Evolutionary conservation across 2,797 vertebrate genomes (phyloP).

Genomic region (Muscicapa striata): DNA sequence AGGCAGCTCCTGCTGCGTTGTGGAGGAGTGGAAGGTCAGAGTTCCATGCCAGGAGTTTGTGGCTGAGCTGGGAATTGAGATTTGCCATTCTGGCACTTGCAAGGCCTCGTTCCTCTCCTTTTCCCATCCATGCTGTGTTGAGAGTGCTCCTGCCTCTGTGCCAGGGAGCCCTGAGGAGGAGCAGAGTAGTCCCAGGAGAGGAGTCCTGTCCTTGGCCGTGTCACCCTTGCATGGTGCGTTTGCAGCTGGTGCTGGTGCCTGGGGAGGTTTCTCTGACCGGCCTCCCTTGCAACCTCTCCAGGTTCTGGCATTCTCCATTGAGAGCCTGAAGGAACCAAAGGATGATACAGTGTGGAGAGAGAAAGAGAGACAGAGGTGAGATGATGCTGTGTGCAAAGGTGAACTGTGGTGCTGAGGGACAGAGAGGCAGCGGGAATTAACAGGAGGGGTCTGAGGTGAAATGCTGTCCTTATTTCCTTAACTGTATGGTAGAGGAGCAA

Average conservation of each 20-base stretch:
- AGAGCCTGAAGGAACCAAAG: conserved; percentile 75
- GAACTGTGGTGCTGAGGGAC: conserved; percentile 66
- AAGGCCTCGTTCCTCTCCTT: not conserved
- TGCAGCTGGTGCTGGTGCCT: conserved; percentile 53
- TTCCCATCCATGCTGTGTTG: fast-evolving
- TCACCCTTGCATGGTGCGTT: conserved; percentile 67
- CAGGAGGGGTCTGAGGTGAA: not conserved
- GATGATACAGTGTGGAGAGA: conserved; percentile 73
- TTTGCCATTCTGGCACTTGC: fast-evolving
- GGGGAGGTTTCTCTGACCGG: conserved; percentile 71
- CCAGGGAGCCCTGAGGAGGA: not conserved
- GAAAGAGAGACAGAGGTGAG: conserved; percentile 74
- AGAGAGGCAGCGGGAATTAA: conserved; percentile 63
- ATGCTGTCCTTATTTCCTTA: not conserved
- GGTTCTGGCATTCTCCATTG: conserved; percentile 74
- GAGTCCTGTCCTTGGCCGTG: conserved; percentile 20
- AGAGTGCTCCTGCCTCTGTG: not conserved
- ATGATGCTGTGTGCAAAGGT: conserved; percentile 69
- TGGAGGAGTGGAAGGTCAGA: not conserved
- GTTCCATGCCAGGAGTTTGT: not conserved
- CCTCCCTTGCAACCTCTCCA: conserved; percentile 75
- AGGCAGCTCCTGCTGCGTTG: not conserved
- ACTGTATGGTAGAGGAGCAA: not conserved
- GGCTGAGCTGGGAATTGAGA: not conserved
- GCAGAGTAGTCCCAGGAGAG: conserved; percentile 52